Percentiles rank a stretch among this genome's conserved stretches.
Evolutionary conservation across 1,140 invertebrate species (phyloP).

Genomic region (Drosophila serrata): DNA sequence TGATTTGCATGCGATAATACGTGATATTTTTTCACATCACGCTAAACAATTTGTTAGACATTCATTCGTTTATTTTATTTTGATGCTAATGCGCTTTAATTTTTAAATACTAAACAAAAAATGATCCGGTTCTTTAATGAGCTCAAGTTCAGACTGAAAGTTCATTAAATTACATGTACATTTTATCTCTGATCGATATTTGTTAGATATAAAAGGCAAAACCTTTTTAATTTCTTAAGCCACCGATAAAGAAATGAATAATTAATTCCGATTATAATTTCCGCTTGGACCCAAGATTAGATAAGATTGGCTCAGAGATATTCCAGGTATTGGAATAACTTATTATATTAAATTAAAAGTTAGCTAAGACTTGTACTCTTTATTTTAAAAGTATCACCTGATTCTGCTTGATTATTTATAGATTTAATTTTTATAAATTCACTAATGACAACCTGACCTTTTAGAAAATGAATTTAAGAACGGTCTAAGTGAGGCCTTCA

Average conservation of each 20-base stretch:
- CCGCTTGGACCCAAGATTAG: conserved; percentile 26
- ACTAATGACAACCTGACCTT: neutral
- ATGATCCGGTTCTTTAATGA: conserved; percentile 4
- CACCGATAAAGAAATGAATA: conserved; percentile 14
- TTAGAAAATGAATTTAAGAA: neutral
- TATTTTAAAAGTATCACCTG: neutral
- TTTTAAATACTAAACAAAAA: neutral
- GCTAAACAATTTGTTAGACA: conserved; percentile 41
- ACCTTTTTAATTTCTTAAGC: conserved; percentile 9
- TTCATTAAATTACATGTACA: neutral
- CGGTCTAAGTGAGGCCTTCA: neutral
- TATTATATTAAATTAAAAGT: conserved; percentile 1
- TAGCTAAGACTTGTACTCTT: conserved; percentile 1
- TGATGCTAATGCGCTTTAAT: conserved; percentile 25
- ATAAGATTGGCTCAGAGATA: neutral
- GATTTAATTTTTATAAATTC: too few relatives aligned
- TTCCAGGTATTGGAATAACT: neutral
- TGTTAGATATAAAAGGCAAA: conserved; percentile 2
- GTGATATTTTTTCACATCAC: conserved; percentile 31
- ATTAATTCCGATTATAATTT: conserved; percentile 29
- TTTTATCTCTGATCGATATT: conserved; percentile 18
- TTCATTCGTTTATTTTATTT: conserved; percentile 25
- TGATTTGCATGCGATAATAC: conserved; percentile 34
- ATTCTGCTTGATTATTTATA: too few relatives aligned
- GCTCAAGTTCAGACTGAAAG: conserved; percentile 11